A percentile compares a stretch with the other conserved stretches of the same genome.
phyloP scores from a whole-genome alignment of 2,797 vertebrate genomes.

The Poecilia wingei region DNA sequence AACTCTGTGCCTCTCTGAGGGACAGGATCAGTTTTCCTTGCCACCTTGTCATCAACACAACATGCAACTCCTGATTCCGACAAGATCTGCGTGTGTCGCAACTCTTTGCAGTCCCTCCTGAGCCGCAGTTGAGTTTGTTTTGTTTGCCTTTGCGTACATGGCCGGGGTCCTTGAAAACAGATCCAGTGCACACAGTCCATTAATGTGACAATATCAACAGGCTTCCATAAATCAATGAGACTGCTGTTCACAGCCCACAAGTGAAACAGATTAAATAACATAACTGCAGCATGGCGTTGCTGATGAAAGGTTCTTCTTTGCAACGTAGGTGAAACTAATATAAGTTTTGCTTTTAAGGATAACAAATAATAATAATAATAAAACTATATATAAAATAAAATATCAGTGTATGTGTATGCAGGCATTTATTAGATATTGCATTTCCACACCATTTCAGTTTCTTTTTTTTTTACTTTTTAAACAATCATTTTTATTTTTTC shows the following conservation, averaged over 20 bases:
- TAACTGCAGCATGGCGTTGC: constrained; percentile 10
- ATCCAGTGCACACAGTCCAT: constrained; percentile 34
- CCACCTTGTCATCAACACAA: constrained; percentile 68
- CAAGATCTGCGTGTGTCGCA: constrained; percentile 66
- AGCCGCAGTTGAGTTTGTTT: constrained; percentile 44
- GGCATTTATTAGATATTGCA: constrained; percentile 34
- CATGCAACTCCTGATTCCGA: constrained; percentile 57
- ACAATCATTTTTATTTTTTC: constrained; percentile 75
- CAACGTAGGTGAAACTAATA: background rate
- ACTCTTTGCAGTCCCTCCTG: constrained; percentile 19
- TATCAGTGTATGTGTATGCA: background rate
- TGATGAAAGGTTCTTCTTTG: background rate
- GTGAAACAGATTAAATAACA: constrained; percentile 50
- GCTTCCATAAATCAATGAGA: constrained; percentile 64
- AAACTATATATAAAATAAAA: too few relatives aligned
- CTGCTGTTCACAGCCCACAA: constrained; percentile 56
- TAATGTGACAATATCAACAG: constrained; percentile 70
- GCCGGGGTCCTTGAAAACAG: constrained; percentile 53
- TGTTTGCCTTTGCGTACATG: constrained; percentile 58
- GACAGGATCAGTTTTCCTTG: constrained; percentile 60
- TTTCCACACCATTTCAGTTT: constrained; percentile 59
- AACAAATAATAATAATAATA: background rate
- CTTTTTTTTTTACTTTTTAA: constrained; percentile 34
- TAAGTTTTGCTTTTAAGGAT: background rate
- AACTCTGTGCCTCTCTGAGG: constrained; percentile 44